A percentile compares a stretch with the other conserved stretches of the same genome.
These are phyloP conservation scores for Thermophis baileyi DNA, from an alignment of 2,113 vertebrate genomes.

Conservation along the genomic window DNA sequence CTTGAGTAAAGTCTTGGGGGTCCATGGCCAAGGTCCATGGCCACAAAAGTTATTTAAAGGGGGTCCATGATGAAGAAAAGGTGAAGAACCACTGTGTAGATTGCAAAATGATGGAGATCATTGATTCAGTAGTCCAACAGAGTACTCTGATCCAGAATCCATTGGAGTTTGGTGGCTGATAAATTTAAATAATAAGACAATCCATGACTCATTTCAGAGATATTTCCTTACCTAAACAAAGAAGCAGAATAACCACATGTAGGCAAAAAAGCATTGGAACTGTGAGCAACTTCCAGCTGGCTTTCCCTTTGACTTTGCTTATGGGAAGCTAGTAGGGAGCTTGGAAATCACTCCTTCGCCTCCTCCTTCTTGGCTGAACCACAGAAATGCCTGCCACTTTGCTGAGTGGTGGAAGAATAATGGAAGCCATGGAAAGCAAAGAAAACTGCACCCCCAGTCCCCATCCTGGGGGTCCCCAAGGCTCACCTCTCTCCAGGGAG, in stretches of 20 bases:
- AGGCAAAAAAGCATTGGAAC: not conserved
- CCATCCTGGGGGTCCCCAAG: not conserved
- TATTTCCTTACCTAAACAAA: not conserved
- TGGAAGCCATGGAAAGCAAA: not conserved
- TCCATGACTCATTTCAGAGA: not conserved
- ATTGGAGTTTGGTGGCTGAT: not conserved
- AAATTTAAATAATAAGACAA: not conserved
- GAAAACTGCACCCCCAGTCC: not conserved
- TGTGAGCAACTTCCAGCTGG: not conserved
- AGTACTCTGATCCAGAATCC: not conserved
- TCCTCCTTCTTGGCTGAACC: not conserved
- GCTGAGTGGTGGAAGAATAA: not conserved
- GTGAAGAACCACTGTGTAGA: not conserved
- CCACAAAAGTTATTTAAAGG: not conserved
- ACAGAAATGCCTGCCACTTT: not conserved
- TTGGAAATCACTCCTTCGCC: not conserved
- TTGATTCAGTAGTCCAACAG: not conserved
- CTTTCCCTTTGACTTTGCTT: not conserved
- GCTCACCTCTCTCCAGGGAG: no score
- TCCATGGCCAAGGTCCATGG: not conserved
- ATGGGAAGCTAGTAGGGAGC: not conserved
- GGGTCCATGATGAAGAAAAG: not conserved
- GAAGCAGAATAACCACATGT: not conserved
- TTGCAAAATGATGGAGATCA: not conserved
- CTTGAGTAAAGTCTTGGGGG: not conserved